Evolutionary conservation across 2,113 vertebrate species (phyloP).

Genomic region (Carassius gibelio): DNA sequence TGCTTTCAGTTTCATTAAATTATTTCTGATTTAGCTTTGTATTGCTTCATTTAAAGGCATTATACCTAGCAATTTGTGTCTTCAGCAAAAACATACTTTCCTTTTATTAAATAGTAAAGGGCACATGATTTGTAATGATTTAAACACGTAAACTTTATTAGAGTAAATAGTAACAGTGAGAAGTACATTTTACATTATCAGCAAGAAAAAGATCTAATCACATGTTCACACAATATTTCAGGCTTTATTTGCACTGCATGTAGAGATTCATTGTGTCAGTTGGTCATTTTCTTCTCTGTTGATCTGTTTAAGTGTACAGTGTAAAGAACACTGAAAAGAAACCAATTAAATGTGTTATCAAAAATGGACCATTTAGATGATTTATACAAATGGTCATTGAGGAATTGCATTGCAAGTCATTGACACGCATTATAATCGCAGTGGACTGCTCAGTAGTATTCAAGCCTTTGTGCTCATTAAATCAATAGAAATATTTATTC

Average conservation of each 20-base stretch:
- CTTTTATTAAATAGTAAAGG: background rate
- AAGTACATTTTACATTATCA: background rate
- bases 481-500: background rate
- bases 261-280: background rate
- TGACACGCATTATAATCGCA: background rate
- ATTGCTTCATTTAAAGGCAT: background rate
- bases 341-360: background rate
- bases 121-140: constrained; percentile 7
- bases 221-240: constrained; percentile 3
- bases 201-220: background rate
- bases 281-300: background rate
- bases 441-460: background rate
- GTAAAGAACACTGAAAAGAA: background rate
- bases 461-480: background rate
- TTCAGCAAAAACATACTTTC: background rate
- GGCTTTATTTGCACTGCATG: constrained; percentile 3
- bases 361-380: background rate
- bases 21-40: constrained; percentile 20
- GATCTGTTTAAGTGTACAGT: background rate
- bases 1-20: constrained; percentile 51
- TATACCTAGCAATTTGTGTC: background rate
- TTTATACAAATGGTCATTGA: background rate
- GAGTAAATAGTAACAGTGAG: background rate
- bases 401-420: background rate
- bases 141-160: background rate